Conservation (phyloP, 2,888 invertebrate species). For the Carabus problematicus region DNA sequence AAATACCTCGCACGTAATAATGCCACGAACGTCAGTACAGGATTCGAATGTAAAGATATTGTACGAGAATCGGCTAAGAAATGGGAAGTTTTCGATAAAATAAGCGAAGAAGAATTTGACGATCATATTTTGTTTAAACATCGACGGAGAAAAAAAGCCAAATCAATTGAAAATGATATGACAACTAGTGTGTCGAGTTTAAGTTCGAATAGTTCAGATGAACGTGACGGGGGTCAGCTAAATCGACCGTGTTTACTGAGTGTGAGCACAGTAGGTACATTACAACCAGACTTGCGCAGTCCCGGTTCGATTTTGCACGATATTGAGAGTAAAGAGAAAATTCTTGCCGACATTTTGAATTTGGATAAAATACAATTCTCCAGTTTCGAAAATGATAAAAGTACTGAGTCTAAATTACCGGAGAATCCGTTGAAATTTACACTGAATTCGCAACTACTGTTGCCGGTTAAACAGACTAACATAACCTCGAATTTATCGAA, state of each 20-base stretch:
- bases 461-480: not conserved
- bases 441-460: not conserved
- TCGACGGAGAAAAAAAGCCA: slow-evolving; percentile 60
- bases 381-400: slow-evolving; percentile 23
- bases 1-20: slow-evolving; percentile 3
- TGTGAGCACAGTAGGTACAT: slow-evolving; percentile 58
- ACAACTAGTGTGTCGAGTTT: slow-evolving; percentile 49
- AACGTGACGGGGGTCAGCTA: slow-evolving; percentile 48
- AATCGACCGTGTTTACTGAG: slow-evolving; percentile 61
- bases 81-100: slow-evolving; percentile 72
- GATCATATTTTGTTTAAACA: slow-evolving; percentile 74
- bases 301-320: slow-evolving; percentile 73
- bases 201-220: slow-evolving; percentile 55
- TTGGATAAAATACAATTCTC: slow-evolving; percentile 60
- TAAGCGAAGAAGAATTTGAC: slow-evolving; percentile 75
- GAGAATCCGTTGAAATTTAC: not conserved
- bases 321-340: slow-evolving; percentile 77
- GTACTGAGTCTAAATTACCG: slow-evolving; percentile 5
- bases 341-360: slow-evolving; percentile 71
- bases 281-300: slow-evolving; percentile 65
- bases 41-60: slow-evolving; percentile 35
- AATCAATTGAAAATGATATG: slow-evolving; percentile 49
- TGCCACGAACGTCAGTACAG: slow-evolving; percentile 22
- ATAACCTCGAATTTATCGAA: slow-evolving; percentile 3
- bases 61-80: slow-evolving; percentile 59